phyloP scores from a whole-genome alignment of 2,113 vertebrate species.

The Cololabis saira region DNA sequence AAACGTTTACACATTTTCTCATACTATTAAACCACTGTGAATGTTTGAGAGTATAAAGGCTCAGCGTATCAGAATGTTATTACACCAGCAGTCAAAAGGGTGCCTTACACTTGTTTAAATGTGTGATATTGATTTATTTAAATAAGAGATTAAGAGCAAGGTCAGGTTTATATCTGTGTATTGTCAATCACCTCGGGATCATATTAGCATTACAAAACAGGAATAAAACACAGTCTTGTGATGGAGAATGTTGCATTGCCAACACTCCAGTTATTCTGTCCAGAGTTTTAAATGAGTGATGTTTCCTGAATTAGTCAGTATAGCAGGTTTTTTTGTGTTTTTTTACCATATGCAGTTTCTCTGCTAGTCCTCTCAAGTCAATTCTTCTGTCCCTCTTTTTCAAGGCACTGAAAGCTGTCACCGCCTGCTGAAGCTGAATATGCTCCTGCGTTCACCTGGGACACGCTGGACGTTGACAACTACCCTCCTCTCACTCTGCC shows the following conservation, averaged over 20 bases:
- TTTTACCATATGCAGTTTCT: slow-evolving; percentile 7
- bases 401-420: slow-evolving; percentile 40
- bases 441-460: slow-evolving; percentile 10
- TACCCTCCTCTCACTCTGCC: slow-evolving; percentile 6
- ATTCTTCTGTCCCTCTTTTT: slow-evolving; percentile 49
- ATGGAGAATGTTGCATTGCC: not conserved
- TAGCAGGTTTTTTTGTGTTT: slow-evolving; percentile 5
- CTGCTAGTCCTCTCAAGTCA: slow-evolving; percentile 22
- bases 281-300: slow-evolving; percentile 1
- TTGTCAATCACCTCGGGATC: slow-evolving; percentile 16
- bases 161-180: not conserved
- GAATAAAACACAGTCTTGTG: not conserved
- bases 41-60: too few species aligned
- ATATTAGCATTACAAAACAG: not conserved
- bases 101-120: too few species aligned
- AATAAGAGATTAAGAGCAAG: not conserved
- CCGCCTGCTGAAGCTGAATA: slow-evolving; percentile 23
- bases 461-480: slow-evolving; percentile 21
- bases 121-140: slow-evolving; percentile 28
- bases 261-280: not conserved
- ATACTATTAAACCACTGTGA: too few species aligned
- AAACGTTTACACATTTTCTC: too few species aligned
- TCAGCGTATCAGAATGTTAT: too few species aligned
- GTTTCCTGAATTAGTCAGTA: not conserved
- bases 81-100: too few species aligned